Evolutionary conservation across 2,888 invertebrate species (phyloP).

Genomic region (Isotomurus palustris): DNA sequence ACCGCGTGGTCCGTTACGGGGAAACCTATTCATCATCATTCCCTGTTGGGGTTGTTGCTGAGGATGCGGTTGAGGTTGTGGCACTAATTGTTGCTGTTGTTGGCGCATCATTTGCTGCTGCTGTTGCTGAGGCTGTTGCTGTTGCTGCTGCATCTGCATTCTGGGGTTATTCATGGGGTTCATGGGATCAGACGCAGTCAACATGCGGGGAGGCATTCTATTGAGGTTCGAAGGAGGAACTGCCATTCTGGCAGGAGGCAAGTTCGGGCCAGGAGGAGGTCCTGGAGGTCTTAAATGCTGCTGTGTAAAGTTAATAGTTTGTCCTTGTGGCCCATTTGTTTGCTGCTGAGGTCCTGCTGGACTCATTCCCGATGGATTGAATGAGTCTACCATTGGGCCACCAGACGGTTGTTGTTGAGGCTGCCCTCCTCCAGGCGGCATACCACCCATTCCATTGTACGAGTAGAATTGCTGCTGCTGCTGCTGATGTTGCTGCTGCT

Average conservation of each 20-base stretch:
- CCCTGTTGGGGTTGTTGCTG: conserved; percentile 15
- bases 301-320: conserved; percentile 46
- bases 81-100: conserved; percentile 19
- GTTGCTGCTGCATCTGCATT: conserved; percentile 8
- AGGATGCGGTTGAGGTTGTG: conserved; percentile 26
- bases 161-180: conserved; percentile 1
- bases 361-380: conserved; percentile 41
- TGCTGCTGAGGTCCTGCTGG: conserved; percentile 45
- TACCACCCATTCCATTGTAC: conserved; percentile 22
- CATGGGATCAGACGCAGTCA: too few relatives aligned
- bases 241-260: conserved; percentile 22
- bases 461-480: conserved; percentile 17
- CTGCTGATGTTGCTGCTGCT: conserved; percentile 46
- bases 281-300: conserved; percentile 42
- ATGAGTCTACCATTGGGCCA: conserved; percentile 17
- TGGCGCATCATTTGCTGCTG: conserved; percentile 10
- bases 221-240: conserved; percentile 26
- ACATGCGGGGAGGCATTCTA: conserved; percentile 29
- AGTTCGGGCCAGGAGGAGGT: conserved; percentile 9
- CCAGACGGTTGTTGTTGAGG: conserved; percentile 4
- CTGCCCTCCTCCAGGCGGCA: too few relatives aligned
- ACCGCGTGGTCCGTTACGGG: conserved; percentile 23
- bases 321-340: conserved; percentile 29
- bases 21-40: conserved; percentile 33
- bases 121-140: conserved; percentile 24